Evolutionary conservation across 2,113 vertebrate species (phyloP), one percentile per base, ranked within the genome.

Genomic region (Phrynosoma platyrhinos): DNA sequence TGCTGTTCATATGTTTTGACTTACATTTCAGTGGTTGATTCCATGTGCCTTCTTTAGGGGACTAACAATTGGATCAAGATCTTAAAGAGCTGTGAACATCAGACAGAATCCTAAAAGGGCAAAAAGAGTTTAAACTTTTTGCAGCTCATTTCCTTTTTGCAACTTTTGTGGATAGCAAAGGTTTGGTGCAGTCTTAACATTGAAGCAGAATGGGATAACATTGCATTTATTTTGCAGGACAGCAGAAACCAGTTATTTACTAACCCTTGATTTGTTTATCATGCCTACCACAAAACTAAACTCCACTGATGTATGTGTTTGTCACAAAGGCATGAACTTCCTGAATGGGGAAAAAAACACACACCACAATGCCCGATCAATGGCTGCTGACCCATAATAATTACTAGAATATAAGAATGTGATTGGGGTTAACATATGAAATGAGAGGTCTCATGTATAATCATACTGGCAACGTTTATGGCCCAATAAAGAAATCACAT

Each of bases 321-420:
- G 84, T 52, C 32, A 90, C 8, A 75, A 27, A 90, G 13, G 18
- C 69, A 32, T 77, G 18, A 82, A 0, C 16, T 72, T 89, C 66
- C 66, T 68, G 89, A 91, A 36, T 36, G 36, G 36, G 76, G 47
- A 83, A 85, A 83, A 92, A 92, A 16, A 62, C 4, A 47, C 47
- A 47, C 58, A 14, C 72, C 27, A 89, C 85, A 92, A 87, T 80
- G 27, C 0, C 79, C 25, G 89, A 82, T 81, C 0, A 0, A 85
- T 89, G 91, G 23, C 88, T 94, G 30, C 25, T 89, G 88, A 88
- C 36, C 86, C 66, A 91, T 0, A 91, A 36, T 69, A 94, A 94
- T 83, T n/a, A 20, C 62, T 85, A 75, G 89, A 92, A 84, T 82
- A 80, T 7, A 53, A 92, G 47, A 90, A 84, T 88, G 89, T 92